Percentiles rank a stretch among this genome's conserved stretches.
Conservation (phyloP, 2,888 invertebrate species). For the Clivina fossor region DNA sequence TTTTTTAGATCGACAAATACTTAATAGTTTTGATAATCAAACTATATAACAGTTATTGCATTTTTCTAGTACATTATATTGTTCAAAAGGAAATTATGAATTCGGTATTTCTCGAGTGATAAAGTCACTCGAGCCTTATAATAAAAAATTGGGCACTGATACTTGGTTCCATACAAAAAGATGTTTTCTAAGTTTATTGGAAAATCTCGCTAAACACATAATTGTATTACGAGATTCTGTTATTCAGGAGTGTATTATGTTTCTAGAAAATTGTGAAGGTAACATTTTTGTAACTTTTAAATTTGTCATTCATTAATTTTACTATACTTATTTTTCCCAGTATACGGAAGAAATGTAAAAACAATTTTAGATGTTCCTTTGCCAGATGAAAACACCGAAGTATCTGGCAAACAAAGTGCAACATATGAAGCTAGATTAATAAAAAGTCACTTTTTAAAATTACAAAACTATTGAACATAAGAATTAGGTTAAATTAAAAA, state of each 20-base stretch:
- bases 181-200: slow-evolving; percentile 90
- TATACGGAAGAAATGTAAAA: slow-evolving; percentile 80
- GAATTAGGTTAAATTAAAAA: background rate
- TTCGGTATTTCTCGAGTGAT: slow-evolving; percentile 97
- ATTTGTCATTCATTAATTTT: slow-evolving; percentile 17
- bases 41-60: too few species aligned
- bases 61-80: slow-evolving; percentile 79
- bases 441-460: slow-evolving; percentile 75
- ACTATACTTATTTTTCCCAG: slow-evolving; percentile 53
- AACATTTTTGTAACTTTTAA: slow-evolving; percentile 38
- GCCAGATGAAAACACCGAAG: slow-evolving; percentile 67
- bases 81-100: slow-evolving; percentile 98
- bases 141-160: slow-evolving; percentile 93
- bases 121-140: slow-evolving; percentile 92
- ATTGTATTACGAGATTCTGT: slow-evolving; percentile 85
- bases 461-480: slow-evolving; percentile 54
- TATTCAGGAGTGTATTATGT: slow-evolving; percentile 82
- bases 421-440: slow-evolving; percentile 86
- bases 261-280: slow-evolving; percentile 88
- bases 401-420: slow-evolving; percentile 83
- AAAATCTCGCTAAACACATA: slow-evolving; percentile 88
- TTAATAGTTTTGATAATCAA: too few species aligned
- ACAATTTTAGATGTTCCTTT: slow-evolving; percentile 82
- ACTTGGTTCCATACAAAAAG: slow-evolving; percentile 99
- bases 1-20: too few species aligned